These are phyloP conservation scores for Fopius arisanus DNA, from an alignment of 1,140 invertebrate species.

Conservation along the genomic window DNA sequence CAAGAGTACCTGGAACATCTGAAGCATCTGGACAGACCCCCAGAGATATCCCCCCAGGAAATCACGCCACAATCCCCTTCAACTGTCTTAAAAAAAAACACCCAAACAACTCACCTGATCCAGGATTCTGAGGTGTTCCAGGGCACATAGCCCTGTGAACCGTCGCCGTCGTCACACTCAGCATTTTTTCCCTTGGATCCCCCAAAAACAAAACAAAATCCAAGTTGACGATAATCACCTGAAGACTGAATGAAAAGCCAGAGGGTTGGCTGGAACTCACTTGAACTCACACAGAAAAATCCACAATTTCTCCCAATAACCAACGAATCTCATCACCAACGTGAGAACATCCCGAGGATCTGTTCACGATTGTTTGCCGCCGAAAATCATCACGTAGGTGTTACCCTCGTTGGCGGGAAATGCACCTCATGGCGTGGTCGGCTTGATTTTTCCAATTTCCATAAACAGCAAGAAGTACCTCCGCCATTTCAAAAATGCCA, in stretches of 20 bases:
- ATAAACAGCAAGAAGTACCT: not conserved
- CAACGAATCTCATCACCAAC: too few species aligned
- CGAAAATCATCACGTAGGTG: not conserved
- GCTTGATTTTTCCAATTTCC: not conserved
- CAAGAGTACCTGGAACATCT: too few species aligned
- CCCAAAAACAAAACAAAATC: too few species aligned
- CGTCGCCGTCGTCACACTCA: constrained; percentile 13
- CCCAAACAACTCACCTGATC: not conserved
- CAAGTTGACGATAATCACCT: too few species aligned
- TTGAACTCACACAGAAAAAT: too few species aligned
- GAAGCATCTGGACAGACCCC: too few species aligned
- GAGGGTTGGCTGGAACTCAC: too few species aligned
- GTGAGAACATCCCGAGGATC: not conserved
- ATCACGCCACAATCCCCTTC: too few species aligned
- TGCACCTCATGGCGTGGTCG: not conserved
- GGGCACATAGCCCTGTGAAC: constrained; percentile 19
- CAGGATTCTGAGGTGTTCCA: not conserved
- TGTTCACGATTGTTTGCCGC: not conserved
- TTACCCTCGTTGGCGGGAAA: not conserved
- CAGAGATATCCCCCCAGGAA: too few species aligned
- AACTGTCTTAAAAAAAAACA: too few species aligned
- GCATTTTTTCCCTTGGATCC: not conserved
- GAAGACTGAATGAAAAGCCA: too few species aligned
- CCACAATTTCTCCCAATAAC: too few species aligned
- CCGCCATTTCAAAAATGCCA: not conserved